Conservation (phyloP, 2,113 vertebrate genomes). For the Trogon surrucura region DNA sequence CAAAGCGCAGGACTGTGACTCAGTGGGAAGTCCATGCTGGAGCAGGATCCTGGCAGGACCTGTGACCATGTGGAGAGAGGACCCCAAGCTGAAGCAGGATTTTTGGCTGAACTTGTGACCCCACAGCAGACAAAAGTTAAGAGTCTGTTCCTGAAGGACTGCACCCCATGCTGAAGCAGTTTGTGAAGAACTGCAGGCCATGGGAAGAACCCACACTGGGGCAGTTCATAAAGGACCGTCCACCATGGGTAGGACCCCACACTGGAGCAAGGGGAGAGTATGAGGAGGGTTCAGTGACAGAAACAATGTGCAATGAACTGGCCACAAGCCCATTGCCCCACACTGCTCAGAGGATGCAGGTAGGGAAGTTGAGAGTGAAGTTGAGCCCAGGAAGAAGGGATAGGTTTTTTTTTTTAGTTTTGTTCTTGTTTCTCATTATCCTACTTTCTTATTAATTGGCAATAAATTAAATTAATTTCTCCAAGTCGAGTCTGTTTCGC, state of each 20-base stretch:
- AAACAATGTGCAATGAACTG: too few relatives aligned
- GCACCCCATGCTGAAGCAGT: not conserved
- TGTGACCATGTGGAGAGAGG: not conserved
- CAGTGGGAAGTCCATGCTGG: accelerated
- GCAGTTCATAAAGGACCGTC: not conserved
- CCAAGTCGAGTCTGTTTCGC: too few relatives aligned
- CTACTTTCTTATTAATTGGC: not conserved
- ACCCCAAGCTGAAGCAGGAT: not conserved
- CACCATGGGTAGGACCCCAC: not conserved
- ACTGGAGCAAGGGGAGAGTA: too few relatives aligned
- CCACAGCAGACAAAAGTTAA: too few relatives aligned
- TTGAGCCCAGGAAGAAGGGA: not conserved
- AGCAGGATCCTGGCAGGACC: not conserved
- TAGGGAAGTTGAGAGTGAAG: not conserved
- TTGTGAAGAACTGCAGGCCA: not conserved
- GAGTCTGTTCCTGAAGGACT: not conserved
- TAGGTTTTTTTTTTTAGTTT: not conserved
- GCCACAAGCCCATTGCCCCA: not conserved
- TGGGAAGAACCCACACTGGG: not conserved
- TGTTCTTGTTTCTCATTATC: not conserved
- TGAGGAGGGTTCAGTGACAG: too few relatives aligned
- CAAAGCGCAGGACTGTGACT: not conserved
- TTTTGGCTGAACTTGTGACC: not conserved
- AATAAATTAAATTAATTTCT: too few relatives aligned
- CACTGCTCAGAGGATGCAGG: accelerated